phyloP scores from a whole-genome alignment of 2,113 vertebrate genomes.

The Neodon shergylaensis region DNA sequence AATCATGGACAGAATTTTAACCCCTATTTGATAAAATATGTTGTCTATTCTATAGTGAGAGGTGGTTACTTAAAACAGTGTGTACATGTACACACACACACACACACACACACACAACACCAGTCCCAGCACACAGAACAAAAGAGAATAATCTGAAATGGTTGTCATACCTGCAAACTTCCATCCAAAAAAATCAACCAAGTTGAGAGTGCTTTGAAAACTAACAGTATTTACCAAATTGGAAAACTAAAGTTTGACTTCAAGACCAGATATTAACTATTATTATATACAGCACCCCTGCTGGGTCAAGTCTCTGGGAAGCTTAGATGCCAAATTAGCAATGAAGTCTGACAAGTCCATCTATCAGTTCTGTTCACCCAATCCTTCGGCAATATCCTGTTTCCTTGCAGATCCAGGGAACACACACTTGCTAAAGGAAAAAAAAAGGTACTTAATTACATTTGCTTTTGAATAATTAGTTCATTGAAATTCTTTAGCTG shows the following conservation, averaged over 20 bases:
- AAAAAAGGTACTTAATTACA: constrained; percentile 15
- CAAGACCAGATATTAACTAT: neutral
- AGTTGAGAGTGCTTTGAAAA: neutral
- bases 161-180: neutral
- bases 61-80: neutral
- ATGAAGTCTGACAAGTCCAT: constrained; percentile 56
- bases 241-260: neutral
- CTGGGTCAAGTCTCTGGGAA: constrained; percentile 27
- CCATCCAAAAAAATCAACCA: neutral
- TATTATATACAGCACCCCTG: neutral
- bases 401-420: constrained; percentile 52
- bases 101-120: accelerated
- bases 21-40: neutral
- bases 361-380: constrained; percentile 42
- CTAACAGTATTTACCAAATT: neutral
- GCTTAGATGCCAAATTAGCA: constrained; percentile 65
- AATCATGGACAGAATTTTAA: neutral
- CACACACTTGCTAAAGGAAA: neutral
- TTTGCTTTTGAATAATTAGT: constrained; percentile 76
- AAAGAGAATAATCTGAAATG: neutral
- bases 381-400: neutral
- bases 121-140: neutral
- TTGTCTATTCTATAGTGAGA: neutral
- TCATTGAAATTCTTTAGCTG: constrained; percentile 70
- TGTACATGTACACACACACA: neutral